A percentile compares a stretch with the other conserved stretches of the same genome.
phyloP scores from a whole-genome alignment of 2,113 vertebrate genomes.

The Erinaceus europaeus region DNA sequence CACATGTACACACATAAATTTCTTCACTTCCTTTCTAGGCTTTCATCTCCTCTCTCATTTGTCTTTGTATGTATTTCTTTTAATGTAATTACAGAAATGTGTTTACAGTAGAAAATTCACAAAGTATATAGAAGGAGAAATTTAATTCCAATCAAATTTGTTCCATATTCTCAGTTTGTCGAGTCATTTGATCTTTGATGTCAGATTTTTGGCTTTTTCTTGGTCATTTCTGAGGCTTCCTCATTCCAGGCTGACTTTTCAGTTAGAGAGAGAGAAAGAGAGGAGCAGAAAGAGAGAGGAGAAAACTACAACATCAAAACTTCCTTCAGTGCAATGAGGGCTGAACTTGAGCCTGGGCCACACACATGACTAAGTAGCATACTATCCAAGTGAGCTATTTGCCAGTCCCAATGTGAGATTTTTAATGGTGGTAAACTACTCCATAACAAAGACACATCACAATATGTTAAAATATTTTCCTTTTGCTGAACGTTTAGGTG shows the following conservation, averaged over 20 bases:
- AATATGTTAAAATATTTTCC: background rate
- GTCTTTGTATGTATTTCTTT: background rate
- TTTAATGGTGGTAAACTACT: background rate
- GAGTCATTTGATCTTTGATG: background rate
- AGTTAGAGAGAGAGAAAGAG: no score
- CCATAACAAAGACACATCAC: no score
- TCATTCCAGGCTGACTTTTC: no score
- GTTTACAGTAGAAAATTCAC: background rate
- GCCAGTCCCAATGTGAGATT: background rate
- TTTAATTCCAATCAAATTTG: background rate
- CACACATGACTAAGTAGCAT: no score
- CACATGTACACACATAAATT: no score
- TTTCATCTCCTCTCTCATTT: background rate
- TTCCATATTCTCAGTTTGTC: background rate
- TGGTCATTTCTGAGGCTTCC: no score
- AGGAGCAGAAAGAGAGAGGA: no score
- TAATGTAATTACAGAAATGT: background rate
- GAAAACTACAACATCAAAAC: no score
- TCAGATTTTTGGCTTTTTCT: no score
- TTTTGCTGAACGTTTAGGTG: background rate
- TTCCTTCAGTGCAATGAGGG: no score
- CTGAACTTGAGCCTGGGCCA: no score
- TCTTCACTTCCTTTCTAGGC: background rate
- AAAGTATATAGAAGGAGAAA: background rate
- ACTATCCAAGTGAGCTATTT: no score